Evolutionary conservation across 2,888 invertebrate species (phyloP), one percentile per base, ranked within the genome.

Genomic region (Papilio elwesi): DNA sequence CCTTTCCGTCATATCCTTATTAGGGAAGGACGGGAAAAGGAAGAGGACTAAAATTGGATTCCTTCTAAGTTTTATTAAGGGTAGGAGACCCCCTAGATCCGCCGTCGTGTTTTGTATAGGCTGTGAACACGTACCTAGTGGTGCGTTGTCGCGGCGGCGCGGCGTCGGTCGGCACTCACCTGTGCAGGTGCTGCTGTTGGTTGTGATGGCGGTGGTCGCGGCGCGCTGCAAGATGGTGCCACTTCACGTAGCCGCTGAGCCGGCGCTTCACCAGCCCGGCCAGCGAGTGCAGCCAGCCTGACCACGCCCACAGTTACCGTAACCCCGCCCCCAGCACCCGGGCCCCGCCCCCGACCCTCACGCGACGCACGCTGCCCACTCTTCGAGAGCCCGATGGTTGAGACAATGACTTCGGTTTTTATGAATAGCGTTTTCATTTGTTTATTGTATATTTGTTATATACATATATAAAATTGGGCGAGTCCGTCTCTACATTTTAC

Each of bases 211-310:
- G 86, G 74, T 76, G 73, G 78, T 80, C 80, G 64, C 79, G 81
- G 81, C 90, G 87, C 84, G 90, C 92, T 92, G 91, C 91, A 92
- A 93, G 88, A 90, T 93, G 95, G 93, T 97, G 96, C 90, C 97
- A 95, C 94, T 97, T 97, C 85, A 97, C 96, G 93, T 97, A 97
- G 80, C 97, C 96, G 86, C 97, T 96, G 90, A 97, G 97, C 86
- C 97, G 95, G 90, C 97, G 96, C 93, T 97, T 97, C 90, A 95
- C 94, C 86, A 95, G 95, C 91, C 95, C 95, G 88, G 95, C 95
- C 90, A 95, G 91, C 87, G 95, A 95, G 94, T 95, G 95, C 93
- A 95, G 95, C 95, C 95, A 95, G 95, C 95, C 94, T 94, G 90
- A 88, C 76, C 76, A 78, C 77, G 74, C 76, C 76, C 77, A 76